Base-by-base conservation (phyloP, 2,888 invertebrate genomes). In the Didymodactylos carnosus region DNA sequence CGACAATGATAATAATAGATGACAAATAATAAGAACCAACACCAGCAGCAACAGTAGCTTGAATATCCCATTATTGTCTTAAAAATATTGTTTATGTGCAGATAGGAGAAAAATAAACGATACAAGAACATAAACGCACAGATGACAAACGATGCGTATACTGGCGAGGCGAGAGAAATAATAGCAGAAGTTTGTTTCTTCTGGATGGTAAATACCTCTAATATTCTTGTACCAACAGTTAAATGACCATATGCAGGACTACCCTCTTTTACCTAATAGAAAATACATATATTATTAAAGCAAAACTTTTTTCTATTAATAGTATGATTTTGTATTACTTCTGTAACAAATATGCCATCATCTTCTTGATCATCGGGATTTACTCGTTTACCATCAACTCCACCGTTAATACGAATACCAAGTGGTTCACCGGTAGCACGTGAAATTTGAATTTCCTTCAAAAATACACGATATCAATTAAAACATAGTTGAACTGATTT, bases 181-280 rank as follows among this genome's bases (percentile, higher is more conserved):
- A n/a, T n/a, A n/a, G n/a, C n/a, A n/a, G n/a, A 5, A 16, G 16
- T 3, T 2, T n/a, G n/a, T 62, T 62, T 49, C 25, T 2, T 49
- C 6, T 23, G 29, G 1, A 4, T 29, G 27, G 23, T n/a, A 46
- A 73, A 80, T 74, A 95, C 95, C 87, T 97, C 95, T 73, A 98
- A 85, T 71, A 97, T 87, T 43, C 75, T 41, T 39, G 72, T 72
- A 29, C 75, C 75, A 40, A 72, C 72, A 41, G 35, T 43, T 3
- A 75, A 35, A 35, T 53, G 25, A 40, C 75, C 72, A 19, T 69
- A 72, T n/a, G 62, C 62, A 35, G 62, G 62, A 62, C 62, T 62
- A 62, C 35, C 35, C 8, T 62, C 62, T 35, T 62, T 62, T 3
- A 62, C 62, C 62, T 62, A 19, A 0, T 35, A 29, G 35, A 16